These are phyloP conservation scores for Nysson spinosus DNA, from an alignment of 2,888 invertebrate species.

Conservation along the genomic window DNA sequence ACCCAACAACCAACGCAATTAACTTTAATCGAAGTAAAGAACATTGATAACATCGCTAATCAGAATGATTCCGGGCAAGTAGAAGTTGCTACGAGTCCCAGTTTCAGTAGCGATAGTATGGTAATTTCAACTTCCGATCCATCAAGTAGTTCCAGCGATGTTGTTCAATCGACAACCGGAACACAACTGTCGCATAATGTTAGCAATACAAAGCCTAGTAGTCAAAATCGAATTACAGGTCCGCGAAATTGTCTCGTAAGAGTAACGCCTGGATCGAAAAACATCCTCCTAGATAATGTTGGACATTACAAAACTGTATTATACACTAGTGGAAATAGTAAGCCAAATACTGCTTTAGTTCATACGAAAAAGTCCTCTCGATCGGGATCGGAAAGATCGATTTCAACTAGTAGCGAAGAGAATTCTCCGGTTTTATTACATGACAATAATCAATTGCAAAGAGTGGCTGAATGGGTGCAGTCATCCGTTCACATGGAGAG, in stretches of 20 bases:
- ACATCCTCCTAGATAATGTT: conserved; percentile 88
- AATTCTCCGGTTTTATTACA: conserved; percentile 60
- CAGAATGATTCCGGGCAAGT: conserved; percentile 56
- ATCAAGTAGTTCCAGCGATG: conserved; percentile 73
- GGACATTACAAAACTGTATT: conserved; percentile 86
- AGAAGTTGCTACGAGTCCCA: conserved; percentile 69
- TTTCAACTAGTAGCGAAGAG: conserved; percentile 71
- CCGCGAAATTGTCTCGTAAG: conserved; percentile 88
- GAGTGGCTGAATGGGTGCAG: conserved; percentile 89
- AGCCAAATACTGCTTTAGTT: conserved; percentile 69
- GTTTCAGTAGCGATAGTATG: conserved; percentile 73
- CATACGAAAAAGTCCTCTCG: conserved; percentile 68
- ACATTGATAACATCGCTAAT: conserved; percentile 58
- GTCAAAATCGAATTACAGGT: conserved; percentile 75
- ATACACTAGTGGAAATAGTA: conserved; percentile 79
- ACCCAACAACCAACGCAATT: conserved; percentile 46
- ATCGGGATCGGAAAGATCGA: conserved; percentile 67
- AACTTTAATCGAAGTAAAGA: conserved; percentile 71
- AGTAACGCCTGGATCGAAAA: conserved; percentile 87
- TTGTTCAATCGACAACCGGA: conserved; percentile 53
- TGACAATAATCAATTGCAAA: conserved; percentile 79
- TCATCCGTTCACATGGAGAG: conserved; percentile 64
- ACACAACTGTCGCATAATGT: conserved; percentile 33
- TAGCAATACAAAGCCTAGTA: conserved; percentile 42
- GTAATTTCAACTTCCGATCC: conserved; percentile 75